phyloP scores from a whole-genome alignment of 2,113 vertebrate genomes.

The Xiphophorus hellerii region DNA sequence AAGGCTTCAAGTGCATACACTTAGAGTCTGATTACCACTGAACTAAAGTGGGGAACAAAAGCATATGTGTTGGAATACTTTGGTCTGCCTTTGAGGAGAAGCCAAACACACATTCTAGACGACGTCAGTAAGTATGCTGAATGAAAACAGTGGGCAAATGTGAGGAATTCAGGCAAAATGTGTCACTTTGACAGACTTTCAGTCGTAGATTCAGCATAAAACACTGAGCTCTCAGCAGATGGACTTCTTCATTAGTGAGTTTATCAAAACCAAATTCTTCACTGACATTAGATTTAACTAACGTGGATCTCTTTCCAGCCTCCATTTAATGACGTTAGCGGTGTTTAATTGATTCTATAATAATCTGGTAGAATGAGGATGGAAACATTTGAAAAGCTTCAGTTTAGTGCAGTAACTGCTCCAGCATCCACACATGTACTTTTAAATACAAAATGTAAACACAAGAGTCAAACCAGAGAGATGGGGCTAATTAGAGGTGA shows the following conservation, averaged over 20 bases:
- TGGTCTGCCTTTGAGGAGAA: constrained; percentile 20
- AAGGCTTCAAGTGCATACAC: constrained; percentile 25
- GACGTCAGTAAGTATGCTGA: neutral
- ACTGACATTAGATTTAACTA: neutral
- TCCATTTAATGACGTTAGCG: neutral
- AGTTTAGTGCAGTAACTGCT: too few relatives aligned
- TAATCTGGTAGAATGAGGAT: too few relatives aligned
- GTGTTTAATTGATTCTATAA: too few relatives aligned
- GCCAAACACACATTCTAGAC: constrained; percentile 35
- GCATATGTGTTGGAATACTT: constrained; percentile 42
- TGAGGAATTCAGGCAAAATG: constrained; percentile 8
- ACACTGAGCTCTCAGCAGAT: neutral
- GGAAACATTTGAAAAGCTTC: too few relatives aligned
- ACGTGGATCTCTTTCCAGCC: too few relatives aligned
- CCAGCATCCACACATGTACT: too few relatives aligned
- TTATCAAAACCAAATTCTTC: neutral
- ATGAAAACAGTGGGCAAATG: constrained; percentile 5
- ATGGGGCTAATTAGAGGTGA: neutral
- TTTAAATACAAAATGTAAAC: too few relatives aligned
- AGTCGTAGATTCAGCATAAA: neutral
- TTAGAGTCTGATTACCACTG: constrained; percentile 30
- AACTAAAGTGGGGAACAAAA: constrained; percentile 33
- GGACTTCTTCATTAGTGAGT: neutral
- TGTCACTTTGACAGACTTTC: neutral
- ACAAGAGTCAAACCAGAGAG: neutral